These are phyloP conservation scores for Drosophila hamatofila DNA, from an alignment of 2,888 invertebrate genomes.

Conservation along the genomic window DNA sequence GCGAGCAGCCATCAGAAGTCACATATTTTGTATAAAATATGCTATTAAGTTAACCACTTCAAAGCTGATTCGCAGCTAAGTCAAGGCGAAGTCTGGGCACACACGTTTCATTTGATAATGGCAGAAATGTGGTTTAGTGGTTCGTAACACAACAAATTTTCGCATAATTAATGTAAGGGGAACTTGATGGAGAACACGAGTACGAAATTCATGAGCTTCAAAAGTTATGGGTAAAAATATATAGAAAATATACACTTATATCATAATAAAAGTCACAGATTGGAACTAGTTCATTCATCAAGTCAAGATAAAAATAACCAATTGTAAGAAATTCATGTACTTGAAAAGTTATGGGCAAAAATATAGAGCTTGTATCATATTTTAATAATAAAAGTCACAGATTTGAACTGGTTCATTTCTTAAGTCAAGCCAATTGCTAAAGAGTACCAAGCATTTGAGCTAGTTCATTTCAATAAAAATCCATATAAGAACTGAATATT, in stretches of 20 bases:
- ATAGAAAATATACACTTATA: no score
- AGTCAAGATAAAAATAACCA: neutral
- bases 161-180: neutral
- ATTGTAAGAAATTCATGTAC: neutral
- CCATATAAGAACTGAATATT: no score
- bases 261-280: neutral
- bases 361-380: neutral
- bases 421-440: neutral
- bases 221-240: no score
- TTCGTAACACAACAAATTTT: neutral
- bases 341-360: no score
- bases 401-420: neutral
- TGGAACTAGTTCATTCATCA: neutral
- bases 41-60: conserved; percentile 10
- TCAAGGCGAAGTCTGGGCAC: neutral
- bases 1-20: neutral
- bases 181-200: neutral
- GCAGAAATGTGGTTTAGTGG: conserved; percentile 2
- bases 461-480: neutral
- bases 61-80: neutral
- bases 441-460: neutral
- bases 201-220: neutral
- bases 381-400: neutral
- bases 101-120: neutral
- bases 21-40: conserved; percentile 1